Evolutionary conservation across 1,140 invertebrate species (phyloP), one percentile per base, ranked within the genome.

Genomic region (Hyles vespertilio): DNA sequence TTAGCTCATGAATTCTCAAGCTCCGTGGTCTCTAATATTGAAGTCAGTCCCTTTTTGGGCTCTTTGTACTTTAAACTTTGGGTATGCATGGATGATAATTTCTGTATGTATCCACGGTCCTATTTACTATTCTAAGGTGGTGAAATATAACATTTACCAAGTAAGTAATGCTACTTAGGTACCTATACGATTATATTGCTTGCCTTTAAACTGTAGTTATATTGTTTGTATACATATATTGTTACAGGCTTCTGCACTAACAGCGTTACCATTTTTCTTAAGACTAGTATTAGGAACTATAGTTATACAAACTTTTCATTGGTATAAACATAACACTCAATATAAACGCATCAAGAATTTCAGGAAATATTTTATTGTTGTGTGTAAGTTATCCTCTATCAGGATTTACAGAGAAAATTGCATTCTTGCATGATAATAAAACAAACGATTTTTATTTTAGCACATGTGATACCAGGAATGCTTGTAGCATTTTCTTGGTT

Each of bases 41-140:
- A 81, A 67, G 61, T 88, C 85, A 4, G 57, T 71, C 2, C 63
- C 83, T 5, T 86, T 88, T 68, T 88, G 85, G 85, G 68, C 77
- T 4, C 55, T 88, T 5, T 86, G 85, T 48, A 69, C 75, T 11
- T 65, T 88, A 10, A 86, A 86, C 61, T 86, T 84, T 58, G 85
- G 85, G 36, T 88, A 86, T 32, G 71, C 80, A n/a, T 88, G 85
- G 85, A 80, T 84, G 65, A 84, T 88, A 46, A 82, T 82, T 50
- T 72, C 83, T 5, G 10, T 88, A 7, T 86, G 83, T 55, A 61
- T 85, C 47, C 75, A 86, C 36, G 81, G 85, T 46, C 83, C 85
- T 12, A 57, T 86, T 6, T 88, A 82, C 53, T 88, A 88, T 55
- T 77, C 70, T 5, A 62, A 61, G 47, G 70, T 83, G 10, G 60